Evolutionary conservation across 2,888 invertebrate species (phyloP), one percentile per base, ranked within the genome.

Genomic region (Drosophila multiciliata): DNA sequence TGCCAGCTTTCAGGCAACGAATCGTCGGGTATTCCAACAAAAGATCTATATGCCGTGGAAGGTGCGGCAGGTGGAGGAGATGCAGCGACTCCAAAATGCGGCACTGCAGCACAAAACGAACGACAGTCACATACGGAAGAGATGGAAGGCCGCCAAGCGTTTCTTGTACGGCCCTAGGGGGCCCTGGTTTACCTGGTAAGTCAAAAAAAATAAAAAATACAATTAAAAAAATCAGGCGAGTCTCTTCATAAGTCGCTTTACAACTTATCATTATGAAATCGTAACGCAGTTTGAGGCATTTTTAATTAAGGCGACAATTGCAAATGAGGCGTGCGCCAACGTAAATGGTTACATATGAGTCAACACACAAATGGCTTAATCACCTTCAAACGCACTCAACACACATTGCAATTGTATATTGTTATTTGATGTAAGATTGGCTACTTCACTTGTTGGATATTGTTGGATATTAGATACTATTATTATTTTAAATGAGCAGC

Each of bases 21-120:
- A 95, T 85, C 94, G 94, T 75, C 93, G 94, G 52, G 93, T 94
- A 80, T 95, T 94, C 82, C 94, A 94, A 94, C 93, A 93, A 77
- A 94, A 94, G 87, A 94, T 95, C 70, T 90, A 94, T 62, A 93
- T 94, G 78, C 94, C 94, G 15, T 94, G 93, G 92, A 93, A 93
- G 68, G 90, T 92, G 78, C 93, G 94, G 40, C 93, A 94, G 73
- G 92, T 93, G 49, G 94, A 94, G 81, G 95, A 95, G 91, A 92
- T 93, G 78, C 92, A 93, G 59, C 93, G 95, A n/a, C 93, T 94
- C 72, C 93, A 94, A 83, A 93, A 93, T 75, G 89, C 93, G 36
- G 89, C 93, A 65, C 92, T 93, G 68, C 94, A 94, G 75, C 92
- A 93, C 68, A 93, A 93, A 60, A 94, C 94, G 64, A 94, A 94